Conservation (phyloP, 2,797 vertebrate species). For the Pangasius djambal region DNA sequence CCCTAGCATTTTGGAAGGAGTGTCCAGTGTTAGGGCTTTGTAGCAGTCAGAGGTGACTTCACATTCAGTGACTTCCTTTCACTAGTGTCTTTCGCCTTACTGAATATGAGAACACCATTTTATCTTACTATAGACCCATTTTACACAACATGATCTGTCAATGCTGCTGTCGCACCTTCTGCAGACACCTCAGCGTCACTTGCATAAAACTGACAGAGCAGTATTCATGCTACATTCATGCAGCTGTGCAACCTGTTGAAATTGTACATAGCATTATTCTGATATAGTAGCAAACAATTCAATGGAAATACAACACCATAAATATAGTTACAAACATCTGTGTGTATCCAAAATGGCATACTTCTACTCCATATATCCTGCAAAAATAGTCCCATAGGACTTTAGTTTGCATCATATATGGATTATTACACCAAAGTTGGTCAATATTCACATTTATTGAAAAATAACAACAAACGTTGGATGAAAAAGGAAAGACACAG, state of each 20-base stretch:
- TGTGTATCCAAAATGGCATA: not conserved
- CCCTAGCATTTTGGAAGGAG: not conserved
- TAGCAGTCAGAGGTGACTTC: not conserved
- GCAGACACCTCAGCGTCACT: not conserved
- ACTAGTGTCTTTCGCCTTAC: not conserved
- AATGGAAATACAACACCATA: not conserved
- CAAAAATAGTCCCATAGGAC: not conserved
- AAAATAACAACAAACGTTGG: not conserved
- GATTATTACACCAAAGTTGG: not conserved
- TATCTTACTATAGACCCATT: not conserved
- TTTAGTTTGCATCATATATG: not conserved
- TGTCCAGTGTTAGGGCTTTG: not conserved
- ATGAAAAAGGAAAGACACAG: too few species aligned
- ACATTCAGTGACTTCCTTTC: not conserved
- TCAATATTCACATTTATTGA: not conserved
- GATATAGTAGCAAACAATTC: not conserved
- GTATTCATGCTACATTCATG: too few species aligned
- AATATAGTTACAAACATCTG: not conserved
- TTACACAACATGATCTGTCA: not conserved
- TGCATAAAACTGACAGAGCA: too few species aligned
- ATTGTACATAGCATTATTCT: not conserved
- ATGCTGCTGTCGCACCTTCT: not conserved
- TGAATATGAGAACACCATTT: not conserved
- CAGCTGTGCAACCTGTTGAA: not conserved
- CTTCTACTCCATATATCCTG: not conserved